These are phyloP conservation scores for Fissipunctia ypsillon DNA, from an alignment of 2,888 invertebrate genomes.

Conservation along the genomic window DNA sequence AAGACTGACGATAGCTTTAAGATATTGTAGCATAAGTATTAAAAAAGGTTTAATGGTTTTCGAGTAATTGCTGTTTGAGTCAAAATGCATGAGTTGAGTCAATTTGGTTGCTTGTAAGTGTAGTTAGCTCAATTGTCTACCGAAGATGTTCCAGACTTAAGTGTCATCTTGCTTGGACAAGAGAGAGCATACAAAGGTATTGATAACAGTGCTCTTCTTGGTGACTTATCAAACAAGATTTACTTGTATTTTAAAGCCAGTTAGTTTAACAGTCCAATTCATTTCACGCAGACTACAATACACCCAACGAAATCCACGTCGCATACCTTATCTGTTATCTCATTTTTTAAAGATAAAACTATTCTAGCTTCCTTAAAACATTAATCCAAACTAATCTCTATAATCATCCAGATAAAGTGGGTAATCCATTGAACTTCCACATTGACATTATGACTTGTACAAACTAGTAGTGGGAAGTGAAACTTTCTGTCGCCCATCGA, in stretches of 20 bases:
- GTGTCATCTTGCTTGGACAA: not conserved
- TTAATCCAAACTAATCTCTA: constrained; percentile 70
- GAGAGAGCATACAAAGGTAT: not conserved
- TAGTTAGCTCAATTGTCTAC: not conserved
- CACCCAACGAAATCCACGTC: constrained; percentile 67
- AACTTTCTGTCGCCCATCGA: constrained; percentile 80
- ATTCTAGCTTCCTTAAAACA: constrained; percentile 72
- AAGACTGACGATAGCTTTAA: too few relatives aligned
- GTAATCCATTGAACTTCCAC: constrained; percentile 67
- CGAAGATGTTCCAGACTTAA: not conserved
- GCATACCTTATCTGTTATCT: constrained; percentile 83
- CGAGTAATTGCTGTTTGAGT: too few relatives aligned
- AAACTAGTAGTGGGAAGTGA: constrained; percentile 69
- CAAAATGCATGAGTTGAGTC: too few relatives aligned
- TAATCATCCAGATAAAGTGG: constrained; percentile 66
- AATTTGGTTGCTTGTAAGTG: too few relatives aligned
- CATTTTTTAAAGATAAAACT: constrained; percentile 84
- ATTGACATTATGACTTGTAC: constrained; percentile 70
- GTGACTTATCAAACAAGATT: accelerated
- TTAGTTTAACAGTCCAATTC: constrained; percentile 34
- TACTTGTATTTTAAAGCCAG: not conserved
- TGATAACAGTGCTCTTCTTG: not conserved
- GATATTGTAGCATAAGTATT: too few relatives aligned
- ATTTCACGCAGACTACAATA: constrained; percentile 58
- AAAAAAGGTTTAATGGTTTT: too few relatives aligned